Evolutionary conservation across 2,113 vertebrate species (phyloP), one percentile per base, ranked within the genome.

Genomic region (Carlito syrichta): DNA sequence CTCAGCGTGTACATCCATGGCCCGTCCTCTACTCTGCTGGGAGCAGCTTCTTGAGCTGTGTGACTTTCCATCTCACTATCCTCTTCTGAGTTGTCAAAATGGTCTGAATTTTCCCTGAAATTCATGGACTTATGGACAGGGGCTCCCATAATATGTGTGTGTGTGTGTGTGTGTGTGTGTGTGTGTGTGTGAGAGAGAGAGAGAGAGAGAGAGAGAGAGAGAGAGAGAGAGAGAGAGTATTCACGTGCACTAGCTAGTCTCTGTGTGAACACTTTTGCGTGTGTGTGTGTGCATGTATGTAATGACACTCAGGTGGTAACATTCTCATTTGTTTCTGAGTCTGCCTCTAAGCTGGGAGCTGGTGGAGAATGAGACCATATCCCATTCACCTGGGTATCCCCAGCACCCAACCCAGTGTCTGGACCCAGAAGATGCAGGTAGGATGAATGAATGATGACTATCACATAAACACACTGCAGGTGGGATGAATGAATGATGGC

Each of bases 1-100:
- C 88, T 27, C 19, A 0, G 13, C 6, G 4, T 1, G 0, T 0
- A 1, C 22, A 45, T 7, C 68, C 8, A 0, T 3, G 16, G 27
- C 5, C 76, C 5, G n/a, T 12, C 9, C 0, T 20, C 35, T 25
- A 22, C 63, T 27, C 9, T 1, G 13, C 62, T 66, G 0, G 4
- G 63, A 71, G 63, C 1, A 1, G 11, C 63, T 52, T 54, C 81
- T 16, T 58, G 50, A 52, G n/a, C 43, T 3, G 6, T 1, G 19
- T 62, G 22, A 14, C 12, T 3, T 27, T 60, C 52, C 16, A 1
- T 17, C 8, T 58, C 38, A 3, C 4, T 27, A 9, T 27, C 14
- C 27, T n/a, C 63, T 81, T 52, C 71, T 35, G 40, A 13, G 23
- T 12, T 45, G 30, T n/a, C 88, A 13, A 23, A 20, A 13, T 9